Evolutionary conservation across 2,113 vertebrate genomes (phyloP).

Genomic region (Dipodomys spectabilis): DNA sequence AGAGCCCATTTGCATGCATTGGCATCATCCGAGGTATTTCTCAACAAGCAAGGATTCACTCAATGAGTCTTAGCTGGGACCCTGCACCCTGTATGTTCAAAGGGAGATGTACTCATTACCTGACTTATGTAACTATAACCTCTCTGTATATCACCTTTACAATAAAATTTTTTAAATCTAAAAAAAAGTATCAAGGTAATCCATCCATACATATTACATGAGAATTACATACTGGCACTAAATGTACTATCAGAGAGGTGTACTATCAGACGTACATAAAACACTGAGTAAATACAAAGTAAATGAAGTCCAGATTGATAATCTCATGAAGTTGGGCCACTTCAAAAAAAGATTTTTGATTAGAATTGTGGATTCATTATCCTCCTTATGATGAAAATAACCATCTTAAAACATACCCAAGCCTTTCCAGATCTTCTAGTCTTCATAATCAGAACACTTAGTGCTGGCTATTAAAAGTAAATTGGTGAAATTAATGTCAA

Average conservation of each 20-base stretch:
- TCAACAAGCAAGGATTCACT: conserved; percentile 13
- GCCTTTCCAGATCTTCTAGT: not conserved
- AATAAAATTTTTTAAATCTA: too few species aligned
- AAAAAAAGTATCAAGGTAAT: not conserved
- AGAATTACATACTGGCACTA: not conserved
- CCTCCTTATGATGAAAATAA: not conserved
- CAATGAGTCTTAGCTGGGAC: not conserved
- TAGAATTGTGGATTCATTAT: conserved; percentile 31
- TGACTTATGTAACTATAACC: too few species aligned
- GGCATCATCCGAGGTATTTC: not conserved
- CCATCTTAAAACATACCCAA: not conserved
- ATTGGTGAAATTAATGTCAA: not conserved
- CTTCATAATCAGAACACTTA: conserved; percentile 34
- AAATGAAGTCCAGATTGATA: not conserved
- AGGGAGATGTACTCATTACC: too few species aligned
- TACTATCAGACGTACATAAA: not conserved
- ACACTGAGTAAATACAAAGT: not conserved
- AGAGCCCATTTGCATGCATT: not conserved
- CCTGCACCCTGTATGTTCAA: not conserved
- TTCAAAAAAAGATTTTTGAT: not conserved
- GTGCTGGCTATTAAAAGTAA: conserved; percentile 14
- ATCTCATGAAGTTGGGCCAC: not conserved
- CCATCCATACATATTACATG: not conserved
- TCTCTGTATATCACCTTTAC: too few species aligned
- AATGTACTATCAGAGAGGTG: not conserved